Conservation (phyloP, 2,888 invertebrate genomes). For the Euspilapteryx auroguttella region DNA sequence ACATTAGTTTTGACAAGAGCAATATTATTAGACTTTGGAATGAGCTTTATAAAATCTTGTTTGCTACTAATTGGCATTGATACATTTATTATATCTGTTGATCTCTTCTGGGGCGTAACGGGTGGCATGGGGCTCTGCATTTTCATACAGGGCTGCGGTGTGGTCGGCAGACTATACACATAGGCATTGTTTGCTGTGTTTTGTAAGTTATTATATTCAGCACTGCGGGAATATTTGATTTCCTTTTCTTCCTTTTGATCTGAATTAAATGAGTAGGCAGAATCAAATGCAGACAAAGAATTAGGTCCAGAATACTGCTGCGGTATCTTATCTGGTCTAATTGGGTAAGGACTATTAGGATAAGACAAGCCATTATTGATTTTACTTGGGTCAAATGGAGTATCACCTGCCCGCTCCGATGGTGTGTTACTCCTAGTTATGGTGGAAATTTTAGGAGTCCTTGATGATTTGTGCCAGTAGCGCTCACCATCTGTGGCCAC, state of each 20-base stretch:
- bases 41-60: conserved; percentile 4
- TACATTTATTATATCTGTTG: conserved; percentile 29
- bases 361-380: conserved; percentile 15
- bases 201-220: conserved; percentile 35
- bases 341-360: conserved; percentile 19
- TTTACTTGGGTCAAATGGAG: conserved; percentile 29
- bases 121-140: conserved; percentile 18
- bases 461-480: conserved; percentile 21
- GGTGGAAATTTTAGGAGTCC: conserved; percentile 33
- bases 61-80: conserved; percentile 13
- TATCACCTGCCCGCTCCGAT: conserved; percentile 28
- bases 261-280: conserved; percentile 28
- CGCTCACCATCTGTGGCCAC: conserved; percentile 32
- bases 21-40: conserved; percentile 30
- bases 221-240: conserved; percentile 43
- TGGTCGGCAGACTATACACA: conserved; percentile 22
- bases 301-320: conserved; percentile 19
- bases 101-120: conserved; percentile 19
- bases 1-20: conserved; percentile 32
- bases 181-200: conserved; percentile 24
- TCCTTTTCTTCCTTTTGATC: conserved; percentile 42
- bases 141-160: conserved; percentile 20
- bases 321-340: conserved; percentile 34
- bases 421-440: conserved; percentile 28
- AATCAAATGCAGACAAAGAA: conserved; percentile 27